Evolutionary conservation across 1,140 invertebrate genomes (phyloP).

Genomic region (Orius laevigatus): DNA sequence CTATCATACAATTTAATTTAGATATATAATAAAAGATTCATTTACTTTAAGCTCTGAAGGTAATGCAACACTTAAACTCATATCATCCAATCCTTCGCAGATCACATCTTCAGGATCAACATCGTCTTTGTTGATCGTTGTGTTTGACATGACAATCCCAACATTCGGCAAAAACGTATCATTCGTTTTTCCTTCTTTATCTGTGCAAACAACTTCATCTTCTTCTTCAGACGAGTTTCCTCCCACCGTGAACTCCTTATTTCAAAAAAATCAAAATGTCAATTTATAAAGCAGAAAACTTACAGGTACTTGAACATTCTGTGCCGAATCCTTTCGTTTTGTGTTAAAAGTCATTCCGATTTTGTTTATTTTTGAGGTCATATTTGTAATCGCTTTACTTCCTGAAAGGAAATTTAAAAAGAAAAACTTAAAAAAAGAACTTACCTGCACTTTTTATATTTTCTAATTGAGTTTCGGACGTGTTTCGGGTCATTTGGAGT

Average conservation of each 20-base stretch:
- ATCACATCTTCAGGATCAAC: slow-evolving; percentile 13
- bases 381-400: slow-evolving; percentile 66
- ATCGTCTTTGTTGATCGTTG: slow-evolving; percentile 20
- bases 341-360: slow-evolving; percentile 44
- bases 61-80: slow-evolving; percentile 19
- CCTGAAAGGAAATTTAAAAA: slow-evolving; percentile 29
- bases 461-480: slow-evolving; percentile 44
- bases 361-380: slow-evolving; percentile 70
- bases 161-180: slow-evolving; percentile 42
- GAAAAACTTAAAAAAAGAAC: slow-evolving; percentile 12
- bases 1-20: slow-evolving; percentile 26
- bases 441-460: slow-evolving; percentile 44
- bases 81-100: slow-evolving; percentile 1
- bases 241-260: slow-evolving; percentile 5
- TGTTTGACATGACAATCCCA: slow-evolving; percentile 41
- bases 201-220: slow-evolving; percentile 7
- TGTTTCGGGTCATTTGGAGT: slow-evolving; percentile 40
- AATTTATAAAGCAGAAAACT: slow-evolving; percentile 5
- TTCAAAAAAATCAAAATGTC: not conserved
- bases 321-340: not conserved
- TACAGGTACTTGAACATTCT: slow-evolving; percentile 1
- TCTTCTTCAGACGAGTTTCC: slow-evolving; percentile 5
- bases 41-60: slow-evolving; percentile 31
- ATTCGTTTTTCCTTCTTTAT: slow-evolving; percentile 19
- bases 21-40: slow-evolving; percentile 16